Percentiles rank a stretch among this genome's conserved stretches.
phyloP scores from a whole-genome alignment of 30 jellyfish, hydroid and myxozoan genomes.

The Sanderia malayensis region DNA sequence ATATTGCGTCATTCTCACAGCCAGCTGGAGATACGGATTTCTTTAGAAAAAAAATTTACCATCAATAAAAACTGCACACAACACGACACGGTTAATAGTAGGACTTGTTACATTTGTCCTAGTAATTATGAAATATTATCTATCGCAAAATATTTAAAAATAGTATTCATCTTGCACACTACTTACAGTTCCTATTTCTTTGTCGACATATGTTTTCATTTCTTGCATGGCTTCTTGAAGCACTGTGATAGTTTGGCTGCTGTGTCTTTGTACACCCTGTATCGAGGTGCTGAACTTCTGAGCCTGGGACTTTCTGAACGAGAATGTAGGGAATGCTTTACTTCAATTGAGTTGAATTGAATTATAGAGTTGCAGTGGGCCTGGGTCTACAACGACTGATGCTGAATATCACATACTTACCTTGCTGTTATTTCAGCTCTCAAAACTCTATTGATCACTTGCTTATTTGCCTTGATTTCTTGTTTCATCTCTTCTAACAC shows the following conservation, averaged over 20 bases:
- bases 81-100: too few species aligned
- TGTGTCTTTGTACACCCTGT: constrained; percentile 48
- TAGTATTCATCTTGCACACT: too few species aligned
- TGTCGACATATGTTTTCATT: constrained; percentile 54
- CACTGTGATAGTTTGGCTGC: constrained; percentile 35
- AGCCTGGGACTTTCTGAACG: constrained; percentile 49
- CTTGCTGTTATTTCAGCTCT: constrained; percentile 72
- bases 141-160: too few species aligned
- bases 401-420: too few species aligned
- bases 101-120: too few species aligned
- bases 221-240: constrained; percentile 41
- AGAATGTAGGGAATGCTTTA: too few species aligned
- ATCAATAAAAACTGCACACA: too few species aligned
- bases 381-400: too few species aligned
- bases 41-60: constrained; percentile 16
- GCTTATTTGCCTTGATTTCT: constrained; percentile 40
- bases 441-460: constrained; percentile 41
- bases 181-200: constrained; percentile 53
- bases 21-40: constrained; percentile 48
- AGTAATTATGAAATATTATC: too few species aligned
- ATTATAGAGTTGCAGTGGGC: too few species aligned
- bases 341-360: too few species aligned
- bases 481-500: constrained; percentile 33
- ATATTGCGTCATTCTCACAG: constrained; percentile 5
- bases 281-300: constrained; percentile 54